Evolutionary conservation across 2,797 vertebrate species (phyloP).

Genomic region (Sphenopsis melanotis): DNA sequence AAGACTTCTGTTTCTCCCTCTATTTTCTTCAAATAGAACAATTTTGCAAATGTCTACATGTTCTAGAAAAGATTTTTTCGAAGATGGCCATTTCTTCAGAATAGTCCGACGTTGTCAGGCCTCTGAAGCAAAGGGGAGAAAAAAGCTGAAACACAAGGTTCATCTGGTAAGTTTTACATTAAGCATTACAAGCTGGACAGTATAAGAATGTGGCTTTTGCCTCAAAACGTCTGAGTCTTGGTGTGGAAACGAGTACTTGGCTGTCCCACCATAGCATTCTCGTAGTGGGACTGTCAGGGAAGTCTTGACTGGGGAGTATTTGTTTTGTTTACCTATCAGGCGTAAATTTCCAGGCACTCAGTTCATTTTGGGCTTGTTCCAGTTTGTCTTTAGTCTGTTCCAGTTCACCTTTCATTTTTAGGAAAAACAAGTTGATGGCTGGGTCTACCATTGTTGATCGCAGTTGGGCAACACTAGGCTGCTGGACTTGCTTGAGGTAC

Average conservation of each 20-base stretch:
- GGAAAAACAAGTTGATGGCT: conserved; percentile 99
- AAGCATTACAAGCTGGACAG: conserved; percentile 93
- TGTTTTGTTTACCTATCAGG: conserved; percentile 99
- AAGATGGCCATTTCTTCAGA: conserved; percentile 96
- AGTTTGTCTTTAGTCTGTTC: conserved; percentile 99
- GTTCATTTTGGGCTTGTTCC: conserved; percentile 99
- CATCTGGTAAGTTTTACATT: conserved; percentile 98
- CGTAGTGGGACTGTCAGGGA: conserved; percentile 95
- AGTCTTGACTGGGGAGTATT: conserved; percentile 97
- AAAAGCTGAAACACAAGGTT: conserved; percentile 99
- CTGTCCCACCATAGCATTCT: conserved; percentile 98
- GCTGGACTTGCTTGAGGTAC: conserved; percentile 99
- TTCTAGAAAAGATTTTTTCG: conserved; percentile 87
- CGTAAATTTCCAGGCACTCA: conserved; percentile 99
- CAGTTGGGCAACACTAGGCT: conserved; percentile 97
- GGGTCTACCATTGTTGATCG: conserved; percentile 99
- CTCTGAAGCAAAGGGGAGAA: conserved; percentile 90
- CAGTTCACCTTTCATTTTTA: conserved; percentile 99
- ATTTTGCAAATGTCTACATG: conserved; percentile 85
- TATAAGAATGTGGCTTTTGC: conserved; percentile 90
- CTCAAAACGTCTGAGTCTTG: conserved; percentile 99
- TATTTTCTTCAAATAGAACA: conserved; percentile 87
- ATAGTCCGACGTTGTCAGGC: conserved; percentile 96
- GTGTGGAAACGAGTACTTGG: conserved; percentile 96
- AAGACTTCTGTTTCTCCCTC: conserved; percentile 86